Percentiles rank a stretch among this genome's conserved stretches.
Conservation (phyloP, 2,888 invertebrate genomes). For the Diarsia mendica region DNA sequence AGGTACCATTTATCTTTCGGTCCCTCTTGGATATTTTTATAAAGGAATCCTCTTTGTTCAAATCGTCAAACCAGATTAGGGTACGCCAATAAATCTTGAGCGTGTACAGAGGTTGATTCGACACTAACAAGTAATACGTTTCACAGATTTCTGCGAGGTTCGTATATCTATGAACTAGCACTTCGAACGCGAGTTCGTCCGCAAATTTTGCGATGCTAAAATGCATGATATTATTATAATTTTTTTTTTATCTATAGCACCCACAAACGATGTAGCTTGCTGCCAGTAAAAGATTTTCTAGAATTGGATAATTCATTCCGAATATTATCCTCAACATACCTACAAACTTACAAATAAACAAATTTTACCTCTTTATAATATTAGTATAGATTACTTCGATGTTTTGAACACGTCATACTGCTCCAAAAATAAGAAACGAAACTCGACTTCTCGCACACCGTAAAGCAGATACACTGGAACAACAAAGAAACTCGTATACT, state of each 20-base stretch:
- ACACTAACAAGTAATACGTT: conserved; percentile 22
- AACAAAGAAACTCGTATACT: conserved; percentile 31
- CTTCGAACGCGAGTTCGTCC: no score
- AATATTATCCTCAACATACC: no score
- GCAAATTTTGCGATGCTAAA: no score
- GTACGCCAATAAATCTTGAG: conserved; percentile 45
- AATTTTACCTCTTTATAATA: no score
- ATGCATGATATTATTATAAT: no score
- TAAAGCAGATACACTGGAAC: conserved; percentile 12
- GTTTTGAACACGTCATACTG: not conserved
- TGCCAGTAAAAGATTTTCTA: no score
- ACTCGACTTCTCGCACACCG: not conserved
- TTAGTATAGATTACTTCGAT: not conserved
- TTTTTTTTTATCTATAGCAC: no score
- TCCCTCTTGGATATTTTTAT: conserved; percentile 40
- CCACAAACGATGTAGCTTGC: no score
- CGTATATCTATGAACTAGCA: not conserved
- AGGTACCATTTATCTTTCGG: conserved; percentile 20
- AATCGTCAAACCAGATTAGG: conserved; percentile 54
- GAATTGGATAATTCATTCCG: no score
- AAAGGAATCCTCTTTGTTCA: conserved; percentile 46
- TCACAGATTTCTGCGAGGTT: conserved; percentile 16
- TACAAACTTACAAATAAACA: no score
- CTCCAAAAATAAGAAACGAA: not conserved
- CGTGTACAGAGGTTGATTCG: conserved; percentile 26